Conservation (phyloP, 2,797 vertebrate species). For the Cryptoblepharus egeriae region DNA sequence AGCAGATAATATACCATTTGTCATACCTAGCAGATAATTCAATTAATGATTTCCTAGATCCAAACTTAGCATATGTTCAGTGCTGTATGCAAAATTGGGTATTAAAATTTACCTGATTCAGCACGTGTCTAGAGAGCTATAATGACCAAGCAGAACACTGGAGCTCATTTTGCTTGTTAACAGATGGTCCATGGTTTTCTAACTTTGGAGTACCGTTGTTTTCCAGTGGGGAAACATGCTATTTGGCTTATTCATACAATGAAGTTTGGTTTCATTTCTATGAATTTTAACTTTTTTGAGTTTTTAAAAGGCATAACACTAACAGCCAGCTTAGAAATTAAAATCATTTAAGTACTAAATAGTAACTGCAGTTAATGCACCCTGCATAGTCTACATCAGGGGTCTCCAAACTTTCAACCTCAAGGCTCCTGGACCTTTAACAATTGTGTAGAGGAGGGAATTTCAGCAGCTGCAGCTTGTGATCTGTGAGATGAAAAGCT, state of each 20-base stretch:
- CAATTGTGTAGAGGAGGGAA: too few species aligned
- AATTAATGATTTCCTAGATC: conserved; percentile 62
- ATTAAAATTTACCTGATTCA: conserved; percentile 66
- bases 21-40: conserved; percentile 65
- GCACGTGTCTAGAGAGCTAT: conserved; percentile 44
- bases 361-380: too few species aligned
- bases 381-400: too few species aligned
- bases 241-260: background rate
- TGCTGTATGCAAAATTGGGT: conserved; percentile 54
- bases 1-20: conserved; percentile 65
- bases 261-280: background rate
- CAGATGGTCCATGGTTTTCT: conserved; percentile 30
- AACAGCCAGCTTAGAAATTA: too few species aligned
- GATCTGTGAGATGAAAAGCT: too few species aligned
- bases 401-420: too few species aligned
- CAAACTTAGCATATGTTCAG: conserved; percentile 52
- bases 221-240: too few species aligned
- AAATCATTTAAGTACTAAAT: too few species aligned
- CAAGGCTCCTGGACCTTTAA: too few species aligned
- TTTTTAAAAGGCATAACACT: too few species aligned
- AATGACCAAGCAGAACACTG: conserved; percentile 25
- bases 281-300: background rate
- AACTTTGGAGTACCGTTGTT: conserved; percentile 20
- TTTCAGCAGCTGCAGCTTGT: too few species aligned
- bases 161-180: conserved; percentile 47